Conservation (phyloP, 1,140 invertebrate species). For the Ctenoplectra terminalis region DNA sequence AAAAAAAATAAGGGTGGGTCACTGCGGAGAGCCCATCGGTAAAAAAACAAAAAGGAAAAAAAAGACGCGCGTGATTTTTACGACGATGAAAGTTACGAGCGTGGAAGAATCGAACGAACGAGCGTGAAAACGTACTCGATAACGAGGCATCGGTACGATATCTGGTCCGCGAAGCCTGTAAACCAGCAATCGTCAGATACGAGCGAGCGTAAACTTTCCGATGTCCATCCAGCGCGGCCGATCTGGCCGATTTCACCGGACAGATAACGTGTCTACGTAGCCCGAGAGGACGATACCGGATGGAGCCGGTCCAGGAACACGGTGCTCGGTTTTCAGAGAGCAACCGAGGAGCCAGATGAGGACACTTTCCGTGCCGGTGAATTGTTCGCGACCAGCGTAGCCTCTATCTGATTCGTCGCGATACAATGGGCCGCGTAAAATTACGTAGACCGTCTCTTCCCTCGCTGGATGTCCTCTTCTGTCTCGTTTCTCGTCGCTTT, state of each 20-base stretch:
- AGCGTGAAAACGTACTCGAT: conserved; percentile 51
- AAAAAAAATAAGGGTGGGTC: too few species aligned
- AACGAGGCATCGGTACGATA: conserved; percentile 53
- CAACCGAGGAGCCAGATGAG: conserved; percentile 34
- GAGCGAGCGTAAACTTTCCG: conserved; percentile 52
- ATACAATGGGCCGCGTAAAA: conserved; percentile 54
- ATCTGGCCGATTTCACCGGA: conserved; percentile 41
- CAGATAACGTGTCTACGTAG: conserved; percentile 18
- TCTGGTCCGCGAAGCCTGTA: conserved; percentile 35
- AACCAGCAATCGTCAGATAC: conserved; percentile 43
- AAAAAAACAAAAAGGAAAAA: conserved; percentile 15
- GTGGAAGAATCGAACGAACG: conserved; percentile 53
- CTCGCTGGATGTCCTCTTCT: too few species aligned
- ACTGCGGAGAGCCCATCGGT: neutral
- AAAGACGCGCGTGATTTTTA: conserved; percentile 53
- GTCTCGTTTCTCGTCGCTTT: neutral
- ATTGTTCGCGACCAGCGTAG: conserved; percentile 49
- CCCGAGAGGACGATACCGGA: conserved; percentile 35
- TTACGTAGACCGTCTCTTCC: conserved; percentile 29
- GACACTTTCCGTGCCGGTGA: conserved; percentile 38
- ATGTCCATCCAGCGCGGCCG: conserved; percentile 41
- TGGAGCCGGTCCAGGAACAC: neutral
- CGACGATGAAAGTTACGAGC: conserved; percentile 61
- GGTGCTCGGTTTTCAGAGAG: conserved; percentile 1
- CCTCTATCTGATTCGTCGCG: conserved; percentile 42